phyloP scores from a whole-genome alignment of 2,888 invertebrate genomes.

The Neoscelio sp. region DNA sequence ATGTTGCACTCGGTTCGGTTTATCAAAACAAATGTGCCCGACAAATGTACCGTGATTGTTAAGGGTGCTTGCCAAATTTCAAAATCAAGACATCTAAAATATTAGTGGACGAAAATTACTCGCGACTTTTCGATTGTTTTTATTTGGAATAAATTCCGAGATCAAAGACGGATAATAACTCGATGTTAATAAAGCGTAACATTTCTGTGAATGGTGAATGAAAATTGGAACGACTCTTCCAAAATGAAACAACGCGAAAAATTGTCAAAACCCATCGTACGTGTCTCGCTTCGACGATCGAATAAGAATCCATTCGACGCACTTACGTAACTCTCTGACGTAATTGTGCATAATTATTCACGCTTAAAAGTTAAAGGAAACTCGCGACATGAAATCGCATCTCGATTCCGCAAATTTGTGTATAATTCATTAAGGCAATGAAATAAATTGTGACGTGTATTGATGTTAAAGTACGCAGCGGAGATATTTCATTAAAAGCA shows the following conservation, averaged over 20 bases:
- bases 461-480: conserved; percentile 28
- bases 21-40: conserved; percentile 58
- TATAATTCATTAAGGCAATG: conserved; percentile 24
- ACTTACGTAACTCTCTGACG: too few relatives aligned
- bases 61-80: conserved; percentile 63
- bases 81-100: conserved; percentile 52
- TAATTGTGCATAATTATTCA: too few relatives aligned
- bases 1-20: conserved; percentile 55
- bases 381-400: background rate
- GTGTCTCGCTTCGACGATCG: too few relatives aligned
- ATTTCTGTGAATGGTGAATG: too few relatives aligned
- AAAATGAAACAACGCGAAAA: too few relatives aligned
- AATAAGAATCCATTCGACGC: too few relatives aligned
- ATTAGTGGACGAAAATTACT: conserved; percentile 29
- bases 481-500: conserved; percentile 59
- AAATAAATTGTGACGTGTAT: conserved; percentile 44
- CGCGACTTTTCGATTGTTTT: conserved; percentile 27
- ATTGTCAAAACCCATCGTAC: too few relatives aligned
- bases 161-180: conserved; percentile 24
- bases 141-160: background rate
- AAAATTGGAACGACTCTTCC: too few relatives aligned
- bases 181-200: conserved; percentile 1
- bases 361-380: too few relatives aligned
- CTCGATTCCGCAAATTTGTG: conserved; percentile 13
- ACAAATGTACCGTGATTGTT: conserved; percentile 65